Base-by-base conservation (phyloP, 2,888 invertebrate species). In the Sesia bembeciformis region DNA sequence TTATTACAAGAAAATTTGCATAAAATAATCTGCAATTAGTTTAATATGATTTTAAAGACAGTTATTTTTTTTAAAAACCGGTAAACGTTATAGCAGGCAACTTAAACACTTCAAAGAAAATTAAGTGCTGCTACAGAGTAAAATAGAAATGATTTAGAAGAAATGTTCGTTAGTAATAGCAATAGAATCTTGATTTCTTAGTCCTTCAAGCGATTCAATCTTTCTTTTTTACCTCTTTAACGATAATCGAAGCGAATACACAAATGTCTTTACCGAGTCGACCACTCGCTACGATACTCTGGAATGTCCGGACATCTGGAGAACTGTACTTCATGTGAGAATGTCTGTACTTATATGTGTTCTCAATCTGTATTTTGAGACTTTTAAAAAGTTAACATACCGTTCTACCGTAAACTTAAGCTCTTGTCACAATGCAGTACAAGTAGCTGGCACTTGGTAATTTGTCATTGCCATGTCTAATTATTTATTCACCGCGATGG, bases 391-490 rank as follows among this genome's bases (percentile, higher is more conserved):
- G 23, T 23, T 23, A 23, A 23, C 23, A 23, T 23, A 23, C 23
- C 23, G 23, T 23, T 23, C 23, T 23, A 23, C 23, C 5, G 3
- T 42, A 42, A 39, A 39, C 50, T 46, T 50, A 52, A 52, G 40
- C 40, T 40, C 52, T 50, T 52, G 52, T 52, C 52, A 52, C 40
- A 40, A 7, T 50, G 50, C 23, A 50, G 39, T 53, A 53, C 56
- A 60, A 57, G 61, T 60, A 56, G 60, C 59, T 53, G 57, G 60
- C 58, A 60, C 61, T 58, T 58, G 61, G 61, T 60, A 63, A 67
- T 69, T 65, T 62, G 64, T 68, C 65, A 67, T 63, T 60, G 63
- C 58, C 60, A 58, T 51, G 51, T 54, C 51, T 68, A 65, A 66
- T 66, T 46, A 5, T 46, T 63, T 66, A 69, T 69, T 63, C 66